Conservation (phyloP, 2,888 invertebrate species). For the Xylota sylvarum region DNA sequence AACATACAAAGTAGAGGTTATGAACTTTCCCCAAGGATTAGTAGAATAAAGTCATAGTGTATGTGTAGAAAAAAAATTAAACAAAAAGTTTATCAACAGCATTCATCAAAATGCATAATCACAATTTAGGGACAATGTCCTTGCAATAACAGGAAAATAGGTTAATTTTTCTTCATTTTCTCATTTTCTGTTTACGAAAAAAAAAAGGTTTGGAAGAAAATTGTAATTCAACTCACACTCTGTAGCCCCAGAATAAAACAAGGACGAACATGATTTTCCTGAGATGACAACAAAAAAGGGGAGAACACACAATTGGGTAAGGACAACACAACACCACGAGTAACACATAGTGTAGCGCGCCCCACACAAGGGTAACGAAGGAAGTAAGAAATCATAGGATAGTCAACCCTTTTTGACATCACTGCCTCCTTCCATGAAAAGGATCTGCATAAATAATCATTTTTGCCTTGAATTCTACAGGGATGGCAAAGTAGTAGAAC, state of each 20-base stretch:
- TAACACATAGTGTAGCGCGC: constrained; percentile 15
- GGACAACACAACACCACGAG: constrained; percentile 16
- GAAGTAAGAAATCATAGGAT: constrained; percentile 47
- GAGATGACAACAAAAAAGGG: constrained; percentile 9
- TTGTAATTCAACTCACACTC: constrained; percentile 43
- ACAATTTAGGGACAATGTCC: constrained; percentile 14
- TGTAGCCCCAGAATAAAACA: constrained; percentile 9
- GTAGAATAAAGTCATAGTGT: neutral
- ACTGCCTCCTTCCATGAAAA: constrained; percentile 3
- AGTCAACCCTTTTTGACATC: constrained; percentile 54
- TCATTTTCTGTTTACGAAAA: constrained; percentile 7
- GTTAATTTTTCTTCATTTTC: constrained; percentile 29
- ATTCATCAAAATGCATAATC: constrained; percentile 31
- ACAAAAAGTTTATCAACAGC: neutral
- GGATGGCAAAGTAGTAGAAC: neutral
- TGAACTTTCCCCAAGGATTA: constrained; percentile 21
- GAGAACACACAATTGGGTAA: constrained; percentile 3
- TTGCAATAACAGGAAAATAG: constrained; percentile 27
- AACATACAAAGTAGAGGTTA: constrained; percentile 28
- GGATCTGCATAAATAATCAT: constrained; percentile 71
- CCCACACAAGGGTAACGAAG: neutral
- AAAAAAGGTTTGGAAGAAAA: constrained; percentile 8
- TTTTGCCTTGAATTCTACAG: constrained; percentile 33
- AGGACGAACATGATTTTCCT: constrained; percentile 36
- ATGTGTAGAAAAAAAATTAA: neutral